Evolutionary conservation across 2,797 vertebrate genomes (phyloP), one percentile per base, ranked within the genome.

Genomic region (Nannoperca obscura): DNA sequence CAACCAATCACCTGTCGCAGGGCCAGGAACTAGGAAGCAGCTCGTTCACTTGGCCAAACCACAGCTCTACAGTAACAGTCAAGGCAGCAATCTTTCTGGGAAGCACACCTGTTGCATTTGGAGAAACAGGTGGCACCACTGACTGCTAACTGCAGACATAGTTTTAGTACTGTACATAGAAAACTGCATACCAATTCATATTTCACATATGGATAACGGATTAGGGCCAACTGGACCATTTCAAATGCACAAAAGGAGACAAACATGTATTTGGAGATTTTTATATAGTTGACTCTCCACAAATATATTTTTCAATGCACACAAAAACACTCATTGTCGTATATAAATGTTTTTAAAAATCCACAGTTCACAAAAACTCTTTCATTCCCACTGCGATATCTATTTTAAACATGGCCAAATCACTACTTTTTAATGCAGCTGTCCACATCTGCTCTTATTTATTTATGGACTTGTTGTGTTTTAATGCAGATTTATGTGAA

Each of bases 31-130:
- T n/a, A 32, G 22, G 52, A 81, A 73, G 59, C 68, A 44, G 32
- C 53, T 30, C n/a, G 44, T 42, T 66, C 55, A 12, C 55, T 47
- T 19, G 36, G 81, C 27, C 63, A 22, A 70, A 68, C 52, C 24
- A 49, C 20, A 66, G 27, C 70, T 65, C 36, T 68, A 74, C 77
- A 75, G 68, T 40, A 57, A 78, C 58, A 47, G 63, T 1, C 24
- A 79, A 54, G 67, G 54, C n/a, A 30, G 60, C 20, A 14, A 47
- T 49, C 4, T 65, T 42, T 81, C 62, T 42, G 42, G 17, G 46
- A 59, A 78, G 30, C 60, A 84, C 88, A 89, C 78, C 85, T 86
- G 85, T 79, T 84, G 75, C 67, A 52, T 57, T 22, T 3, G 0
- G 30, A 71, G 27, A 77, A 84, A 71, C 72, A 74, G 70, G 81